Base-by-base conservation (phyloP, 2,888 invertebrate genomes). In the Odiellus spinosus region DNA sequence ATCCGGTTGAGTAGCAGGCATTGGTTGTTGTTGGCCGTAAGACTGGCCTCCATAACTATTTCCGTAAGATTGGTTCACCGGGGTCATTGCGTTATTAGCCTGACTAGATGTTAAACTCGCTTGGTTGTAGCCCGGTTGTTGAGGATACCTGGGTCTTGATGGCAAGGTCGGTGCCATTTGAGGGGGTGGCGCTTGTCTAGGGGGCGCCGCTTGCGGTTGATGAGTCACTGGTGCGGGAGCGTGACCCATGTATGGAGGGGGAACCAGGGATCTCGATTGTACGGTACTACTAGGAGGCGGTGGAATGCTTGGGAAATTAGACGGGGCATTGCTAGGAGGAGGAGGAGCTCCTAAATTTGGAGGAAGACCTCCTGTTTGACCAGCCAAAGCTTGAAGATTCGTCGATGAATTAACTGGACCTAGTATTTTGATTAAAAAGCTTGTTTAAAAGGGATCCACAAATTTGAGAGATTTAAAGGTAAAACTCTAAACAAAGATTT, bases 91-190 rank as follows among this genome's bases (percentile, higher is more conserved):
- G 8, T 8, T 26, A n/a, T n/a, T n/a, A n/a, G n/a, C n/a, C 5
- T 26, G 26, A 26, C 26, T 26, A 26, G 26, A 26, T 17, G n/a
- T 18, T 8, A 14, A 4, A 14, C 2, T 15, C n/a, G 6, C 17
- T 18, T n/a, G 19, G 15, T 4, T 3, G 20, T 11, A 18, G 39
- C 26, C 11, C 45, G 47, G 47, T 39, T 49, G 49, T 33, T 49
- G 52, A 17, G 52, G 52, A 49, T 52, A 52, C 15, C 47, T 26
- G 14, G 49, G 40, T 34, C 52, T 49, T 5, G 46, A n/a, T 4
- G 46, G 32, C 12, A n/a, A n/a, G 10, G 8, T n/a, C 15, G 18
- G 18, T n/a, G 38, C 12, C 15, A 18, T 17, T 17, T 17, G 17
- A 38, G 3, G 38, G 3, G 18, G 38, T n/a, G 12, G 12, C 12